Base-by-base conservation (phyloP, 2,113 vertebrate genomes). In the Ptychochromis oligacanthus region DNA sequence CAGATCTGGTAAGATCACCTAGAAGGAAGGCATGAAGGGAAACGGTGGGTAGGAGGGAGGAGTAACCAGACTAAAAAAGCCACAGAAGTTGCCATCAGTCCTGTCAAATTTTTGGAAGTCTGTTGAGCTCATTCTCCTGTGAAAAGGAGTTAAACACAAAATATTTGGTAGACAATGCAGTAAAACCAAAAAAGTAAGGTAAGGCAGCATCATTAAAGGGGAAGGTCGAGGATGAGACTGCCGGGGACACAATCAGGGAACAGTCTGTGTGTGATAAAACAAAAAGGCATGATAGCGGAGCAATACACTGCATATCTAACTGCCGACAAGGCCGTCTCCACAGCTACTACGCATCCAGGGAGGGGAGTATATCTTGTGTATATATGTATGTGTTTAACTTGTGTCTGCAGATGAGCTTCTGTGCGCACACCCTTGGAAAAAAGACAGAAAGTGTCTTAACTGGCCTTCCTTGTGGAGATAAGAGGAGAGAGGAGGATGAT, bases 1-100 rank as follows among this genome's bases (percentile, higher is more conserved):
- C 56, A 99, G 96, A 91, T 99, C 98, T 0, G 98, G 98, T 13
- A 99, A 94, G 88, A 99, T 99, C 79, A 99, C 98, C 98, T 99
- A 84, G 80, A 38, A 82, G 36, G 85, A 49, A 70, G 70, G 56
- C 26, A 57, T 31, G 74, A 28, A 55, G 61, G 38, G 18, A 28
- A 65, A 79, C 36, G n/a, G 28, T 52, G 38, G 38, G 36, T 2
- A 64, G 46, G 56, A 80, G 54, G 34, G 79, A 36, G 24, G 70
- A 76, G 46, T 14, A 55, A 46, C 3, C 20, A 13, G 17, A 38
- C 31, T 54, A 40, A 57, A 77, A 83, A 57, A 61, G 60, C 28
- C n/a, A 62, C 17, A 24, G 11, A 24, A 56, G 36, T 40, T 1
- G 2, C 72, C 40, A 57, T 80, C 20, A 77, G 49, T 61, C 13